Evolutionary conservation across 2,113 vertebrate species (phyloP).

Genomic region (Xenus cinereus): DNA sequence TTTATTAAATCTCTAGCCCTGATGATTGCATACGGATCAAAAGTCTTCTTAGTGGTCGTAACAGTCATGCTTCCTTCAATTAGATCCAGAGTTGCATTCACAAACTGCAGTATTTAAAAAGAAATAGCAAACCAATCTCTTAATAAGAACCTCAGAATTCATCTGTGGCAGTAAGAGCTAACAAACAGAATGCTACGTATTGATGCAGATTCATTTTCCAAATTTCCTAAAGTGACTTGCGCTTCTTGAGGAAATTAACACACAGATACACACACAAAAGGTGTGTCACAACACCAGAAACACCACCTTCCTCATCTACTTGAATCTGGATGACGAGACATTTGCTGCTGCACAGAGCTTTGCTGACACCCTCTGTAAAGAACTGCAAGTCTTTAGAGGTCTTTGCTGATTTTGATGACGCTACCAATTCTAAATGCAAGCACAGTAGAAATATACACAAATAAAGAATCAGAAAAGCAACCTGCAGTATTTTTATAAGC

Average conservation of each 20-base stretch:
- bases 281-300: neutral
- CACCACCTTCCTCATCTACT: neutral
- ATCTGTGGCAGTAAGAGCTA: neutral
- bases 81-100: conserved; percentile 87
- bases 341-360: neutral
- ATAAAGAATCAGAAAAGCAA: neutral
- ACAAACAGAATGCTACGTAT: neutral
- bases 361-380: neutral
- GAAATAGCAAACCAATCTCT: neutral
- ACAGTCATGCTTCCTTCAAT: conserved; percentile 97
- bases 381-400: neutral
- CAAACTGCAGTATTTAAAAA: conserved; percentile 72
- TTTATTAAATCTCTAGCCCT: conserved; percentile 95
- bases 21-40: conserved; percentile 90
- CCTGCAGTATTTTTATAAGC: neutral
- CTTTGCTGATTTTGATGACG: neutral
- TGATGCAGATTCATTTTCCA: neutral
- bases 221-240: neutral
- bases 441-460: neutral
- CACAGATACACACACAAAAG: neutral
- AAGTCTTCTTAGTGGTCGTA: conserved; percentile 91
- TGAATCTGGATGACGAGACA: neutral
- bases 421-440: neutral
- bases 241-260: neutral
- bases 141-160: neutral